Evolutionary conservation across 2,797 vertebrate genomes (phyloP).

Genomic region (Poliocrania exsul): DNA sequence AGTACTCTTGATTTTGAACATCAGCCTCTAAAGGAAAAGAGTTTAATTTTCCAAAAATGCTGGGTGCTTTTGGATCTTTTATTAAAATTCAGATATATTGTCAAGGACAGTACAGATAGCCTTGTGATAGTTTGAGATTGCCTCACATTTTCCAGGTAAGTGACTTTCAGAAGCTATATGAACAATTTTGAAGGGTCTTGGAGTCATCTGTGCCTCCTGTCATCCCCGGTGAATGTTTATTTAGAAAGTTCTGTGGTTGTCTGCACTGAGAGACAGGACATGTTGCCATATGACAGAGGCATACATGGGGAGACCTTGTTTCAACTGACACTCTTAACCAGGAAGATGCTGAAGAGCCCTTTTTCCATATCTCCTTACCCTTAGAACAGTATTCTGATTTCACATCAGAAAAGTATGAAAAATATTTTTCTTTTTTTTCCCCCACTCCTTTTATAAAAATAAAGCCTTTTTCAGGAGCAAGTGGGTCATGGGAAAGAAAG

Average conservation of each 20-base stretch:
- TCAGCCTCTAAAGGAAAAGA: neutral
- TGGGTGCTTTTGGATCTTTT: neutral
- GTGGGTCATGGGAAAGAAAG: neutral
- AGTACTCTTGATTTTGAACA: neutral
- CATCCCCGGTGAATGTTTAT: neutral
- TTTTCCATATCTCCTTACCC: neutral
- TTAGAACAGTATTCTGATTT: neutral
- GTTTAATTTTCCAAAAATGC: neutral
- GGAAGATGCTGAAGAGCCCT: neutral
- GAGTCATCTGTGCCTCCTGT: neutral
- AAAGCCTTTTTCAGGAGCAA: neutral
- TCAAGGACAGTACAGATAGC: neutral
- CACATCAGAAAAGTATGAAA: neutral
- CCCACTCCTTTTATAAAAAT: neutral
- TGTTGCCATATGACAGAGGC: neutral
- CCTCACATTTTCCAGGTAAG: neutral
- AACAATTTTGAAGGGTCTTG: neutral
- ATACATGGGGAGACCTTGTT: neutral
- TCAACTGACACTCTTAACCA: neutral
- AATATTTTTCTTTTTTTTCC: accelerated
- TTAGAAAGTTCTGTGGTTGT: neutral
- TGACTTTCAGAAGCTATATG: neutral
- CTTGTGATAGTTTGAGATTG: neutral
- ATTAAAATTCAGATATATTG: neutral
- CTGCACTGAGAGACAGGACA: neutral